Conservation (phyloP, 2,797 vertebrate genomes). For the Xerus rutilus region DNA sequence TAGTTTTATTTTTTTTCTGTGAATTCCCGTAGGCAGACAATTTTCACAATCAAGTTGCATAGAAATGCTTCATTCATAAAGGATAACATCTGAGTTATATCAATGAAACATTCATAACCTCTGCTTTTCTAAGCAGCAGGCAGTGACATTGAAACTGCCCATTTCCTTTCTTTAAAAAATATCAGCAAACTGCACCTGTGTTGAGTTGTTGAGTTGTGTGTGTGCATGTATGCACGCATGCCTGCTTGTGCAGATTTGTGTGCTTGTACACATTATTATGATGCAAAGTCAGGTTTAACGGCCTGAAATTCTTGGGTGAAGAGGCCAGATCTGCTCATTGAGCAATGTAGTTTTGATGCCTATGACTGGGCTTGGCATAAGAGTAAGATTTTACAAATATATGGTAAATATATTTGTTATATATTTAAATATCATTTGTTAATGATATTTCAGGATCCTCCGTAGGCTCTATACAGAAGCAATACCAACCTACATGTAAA, state of each 20-base stretch:
- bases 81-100: constrained; percentile 71
- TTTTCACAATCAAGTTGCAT: constrained; percentile 80
- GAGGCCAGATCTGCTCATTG: neutral
- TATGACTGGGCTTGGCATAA: neutral
- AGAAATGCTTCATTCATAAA: constrained; percentile 81
- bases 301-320: neutral
- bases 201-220: neutral
- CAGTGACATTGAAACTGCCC: constrained; percentile 1
- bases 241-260: neutral
- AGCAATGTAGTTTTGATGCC: neutral
- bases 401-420: neutral
- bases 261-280: neutral
- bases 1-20: constrained; percentile 72
- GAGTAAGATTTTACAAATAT: neutral
- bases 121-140: constrained; percentile 71
- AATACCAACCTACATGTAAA: neutral
- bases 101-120: constrained; percentile 81
- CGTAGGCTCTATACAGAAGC: neutral
- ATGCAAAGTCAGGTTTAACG: neutral
- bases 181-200: constrained; percentile 9
- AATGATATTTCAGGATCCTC: neutral
- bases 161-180: constrained; percentile 69
- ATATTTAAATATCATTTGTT: neutral
- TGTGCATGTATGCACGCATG: no score
- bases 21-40: constrained; percentile 74